phyloP scores from a whole-genome alignment of 2,888 invertebrate genomes.

The Endotricha flammealis region DNA sequence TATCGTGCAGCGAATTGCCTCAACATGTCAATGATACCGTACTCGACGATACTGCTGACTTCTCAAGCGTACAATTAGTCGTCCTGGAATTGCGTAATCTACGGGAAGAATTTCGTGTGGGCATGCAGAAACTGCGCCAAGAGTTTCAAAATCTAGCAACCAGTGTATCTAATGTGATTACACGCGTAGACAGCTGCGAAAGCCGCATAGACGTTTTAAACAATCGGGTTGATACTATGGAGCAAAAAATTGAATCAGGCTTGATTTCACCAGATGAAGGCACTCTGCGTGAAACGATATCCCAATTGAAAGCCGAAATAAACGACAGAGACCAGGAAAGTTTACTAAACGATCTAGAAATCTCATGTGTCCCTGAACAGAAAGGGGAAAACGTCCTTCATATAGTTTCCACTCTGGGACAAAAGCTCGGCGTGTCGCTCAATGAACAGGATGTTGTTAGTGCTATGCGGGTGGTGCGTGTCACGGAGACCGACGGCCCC shows the following conservation, averaged over 20 bases:
- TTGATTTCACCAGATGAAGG: neutral
- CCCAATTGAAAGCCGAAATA: conserved; percentile 7
- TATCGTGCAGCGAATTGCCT: neutral
- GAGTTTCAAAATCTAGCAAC: neutral
- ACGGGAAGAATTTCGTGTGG: neutral
- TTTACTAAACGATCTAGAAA: conserved; percentile 10
- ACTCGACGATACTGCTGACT: neutral
- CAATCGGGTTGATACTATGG: neutral
- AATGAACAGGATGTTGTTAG: conserved; percentile 5
- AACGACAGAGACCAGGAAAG: conserved; percentile 17
- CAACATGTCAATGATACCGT: neutral
- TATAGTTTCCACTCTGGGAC: neutral
- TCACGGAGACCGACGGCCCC: neutral
- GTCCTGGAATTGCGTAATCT: neutral
- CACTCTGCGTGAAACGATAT: neutral
- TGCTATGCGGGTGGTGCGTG: conserved; percentile 6
- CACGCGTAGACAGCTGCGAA: neutral
- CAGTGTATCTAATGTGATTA: neutral
- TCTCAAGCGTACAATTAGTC: neutral
- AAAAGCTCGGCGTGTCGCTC: conserved; percentile 4
- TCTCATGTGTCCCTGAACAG: conserved; percentile 7
- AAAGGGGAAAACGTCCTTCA: conserved; percentile 2
- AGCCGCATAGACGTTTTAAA: neutral
- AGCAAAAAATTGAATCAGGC: neutral
- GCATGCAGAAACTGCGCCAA: neutral